Conservation (phyloP, 2,797 vertebrate species). For the Thaleichthys pacificus region DNA sequence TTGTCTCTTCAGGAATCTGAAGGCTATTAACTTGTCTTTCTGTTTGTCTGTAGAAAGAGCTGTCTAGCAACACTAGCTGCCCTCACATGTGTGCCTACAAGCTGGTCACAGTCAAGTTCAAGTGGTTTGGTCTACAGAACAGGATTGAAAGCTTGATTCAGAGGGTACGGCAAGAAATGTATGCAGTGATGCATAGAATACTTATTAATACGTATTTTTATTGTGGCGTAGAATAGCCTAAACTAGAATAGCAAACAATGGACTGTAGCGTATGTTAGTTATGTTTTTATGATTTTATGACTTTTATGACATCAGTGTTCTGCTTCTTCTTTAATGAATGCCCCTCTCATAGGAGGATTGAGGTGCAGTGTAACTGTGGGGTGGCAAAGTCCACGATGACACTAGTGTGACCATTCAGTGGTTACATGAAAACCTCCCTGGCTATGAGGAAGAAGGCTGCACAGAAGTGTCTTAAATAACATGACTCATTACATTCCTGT, state of each 20-base stretch:
- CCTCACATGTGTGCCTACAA: conserved; percentile 99
- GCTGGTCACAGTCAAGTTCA: conserved; percentile 91
- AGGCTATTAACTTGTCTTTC: neutral
- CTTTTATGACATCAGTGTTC: too few relatives aligned
- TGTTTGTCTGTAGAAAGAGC: conserved; percentile 76
- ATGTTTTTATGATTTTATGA: too few relatives aligned
- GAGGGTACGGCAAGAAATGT: conserved; percentile 71
- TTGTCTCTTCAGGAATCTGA: neutral
- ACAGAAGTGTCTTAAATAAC: neutral
- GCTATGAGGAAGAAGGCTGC: neutral
- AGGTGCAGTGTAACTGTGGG: too few relatives aligned
- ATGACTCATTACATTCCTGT: neutral
- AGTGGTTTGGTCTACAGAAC: conserved; percentile 83
- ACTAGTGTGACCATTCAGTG: neutral
- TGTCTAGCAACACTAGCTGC: conserved; percentile 79
- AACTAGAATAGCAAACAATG: neutral
- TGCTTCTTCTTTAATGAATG: neutral
- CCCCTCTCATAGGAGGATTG: neutral
- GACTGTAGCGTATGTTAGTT: too few relatives aligned
- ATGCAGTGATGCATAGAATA: neutral
- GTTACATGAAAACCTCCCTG: neutral
- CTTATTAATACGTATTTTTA: neutral
- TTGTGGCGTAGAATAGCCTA: neutral
- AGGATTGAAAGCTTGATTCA: conserved; percentile 88
- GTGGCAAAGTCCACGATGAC: too few relatives aligned